Conservation (phyloP, 2,797 vertebrate species). For the Acrossocheilus wenchowensis region DNA sequence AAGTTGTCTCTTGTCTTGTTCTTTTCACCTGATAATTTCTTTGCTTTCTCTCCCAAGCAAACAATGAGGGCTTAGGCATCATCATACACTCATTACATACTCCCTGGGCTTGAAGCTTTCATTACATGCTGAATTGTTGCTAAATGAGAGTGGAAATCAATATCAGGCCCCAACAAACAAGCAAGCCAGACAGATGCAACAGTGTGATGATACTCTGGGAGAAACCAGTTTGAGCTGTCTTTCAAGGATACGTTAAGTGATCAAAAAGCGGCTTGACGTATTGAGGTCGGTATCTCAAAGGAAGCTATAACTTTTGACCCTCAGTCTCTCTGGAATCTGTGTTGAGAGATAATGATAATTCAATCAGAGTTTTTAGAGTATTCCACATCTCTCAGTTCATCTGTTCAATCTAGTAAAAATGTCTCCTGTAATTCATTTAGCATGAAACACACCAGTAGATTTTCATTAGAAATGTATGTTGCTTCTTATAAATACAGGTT, state of each 20-base stretch:
- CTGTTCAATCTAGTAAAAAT: neutral
- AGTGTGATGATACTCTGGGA: slow-evolving; percentile 10
- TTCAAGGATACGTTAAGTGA: slow-evolving; percentile 1
- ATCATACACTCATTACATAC: slow-evolving; percentile 48
- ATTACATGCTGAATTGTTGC: slow-evolving; percentile 42
- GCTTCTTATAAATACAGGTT: neutral
- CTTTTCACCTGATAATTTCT: slow-evolving; percentile 42
- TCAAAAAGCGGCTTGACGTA: neutral
- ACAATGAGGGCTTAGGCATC: slow-evolving; percentile 49
- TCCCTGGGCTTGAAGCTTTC: slow-evolving; percentile 36
- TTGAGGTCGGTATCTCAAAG: slow-evolving; percentile 14
- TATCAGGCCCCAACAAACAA: slow-evolving; percentile 28
- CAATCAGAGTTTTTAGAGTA: slow-evolving; percentile 23
- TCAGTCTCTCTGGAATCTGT: slow-evolving; percentile 11
- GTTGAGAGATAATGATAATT: slow-evolving; percentile 28
- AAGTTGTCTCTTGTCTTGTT: slow-evolving; percentile 28
- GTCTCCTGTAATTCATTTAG: slow-evolving; percentile 5
- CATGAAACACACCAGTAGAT: neutral
- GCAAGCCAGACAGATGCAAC: slow-evolving; percentile 14
- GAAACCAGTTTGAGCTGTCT: slow-evolving; percentile 13
- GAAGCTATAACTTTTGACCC: slow-evolving; percentile 26
- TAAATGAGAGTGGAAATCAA: slow-evolving; percentile 50
- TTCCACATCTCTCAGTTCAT: slow-evolving; percentile 11
- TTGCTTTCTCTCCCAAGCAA: slow-evolving; percentile 37
- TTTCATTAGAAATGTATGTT: slow-evolving; percentile 14